Conservation (phyloP, 2,113 vertebrate species). For the Rhineura floridana region DNA sequence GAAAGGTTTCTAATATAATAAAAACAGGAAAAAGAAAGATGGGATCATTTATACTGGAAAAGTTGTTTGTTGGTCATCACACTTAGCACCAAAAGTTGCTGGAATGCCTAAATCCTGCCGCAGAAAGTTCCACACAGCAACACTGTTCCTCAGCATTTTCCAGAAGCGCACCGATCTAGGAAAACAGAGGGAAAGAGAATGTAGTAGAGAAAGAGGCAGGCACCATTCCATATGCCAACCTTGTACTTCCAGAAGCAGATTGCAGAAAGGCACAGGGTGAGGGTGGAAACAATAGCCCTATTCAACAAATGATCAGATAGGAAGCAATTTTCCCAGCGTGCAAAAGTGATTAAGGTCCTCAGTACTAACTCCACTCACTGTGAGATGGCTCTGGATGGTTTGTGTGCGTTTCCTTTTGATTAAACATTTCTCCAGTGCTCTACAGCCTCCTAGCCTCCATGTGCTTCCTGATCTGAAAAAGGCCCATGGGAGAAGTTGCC, state of each 20-base stretch:
- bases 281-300: neutral
- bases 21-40: constrained; percentile 1
- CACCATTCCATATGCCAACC: neutral
- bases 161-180: constrained; percentile 15
- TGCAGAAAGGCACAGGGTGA: neutral
- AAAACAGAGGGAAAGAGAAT: neutral
- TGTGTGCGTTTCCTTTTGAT: too few relatives aligned
- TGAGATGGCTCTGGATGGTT: too few relatives aligned
- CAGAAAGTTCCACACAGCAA: neutral
- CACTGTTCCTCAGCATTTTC: constrained; percentile 27
- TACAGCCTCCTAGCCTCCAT: too few relatives aligned
- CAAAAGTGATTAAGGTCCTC: neutral
- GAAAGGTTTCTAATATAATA: constrained; percentile 20
- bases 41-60: constrained; percentile 15
- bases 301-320: neutral
- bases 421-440: too few relatives aligned
- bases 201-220: neutral
- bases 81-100: constrained; percentile 25
- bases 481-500: too few relatives aligned
- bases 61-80: neutral
- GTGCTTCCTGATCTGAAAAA: too few relatives aligned
- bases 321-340: neutral
- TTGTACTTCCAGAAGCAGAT: neutral
- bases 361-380: too few relatives aligned
- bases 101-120: neutral